These are phyloP conservation scores for Thripadectes ignobilis DNA, from an alignment of 2,797 vertebrate genomes.

Conservation along the genomic window DNA sequence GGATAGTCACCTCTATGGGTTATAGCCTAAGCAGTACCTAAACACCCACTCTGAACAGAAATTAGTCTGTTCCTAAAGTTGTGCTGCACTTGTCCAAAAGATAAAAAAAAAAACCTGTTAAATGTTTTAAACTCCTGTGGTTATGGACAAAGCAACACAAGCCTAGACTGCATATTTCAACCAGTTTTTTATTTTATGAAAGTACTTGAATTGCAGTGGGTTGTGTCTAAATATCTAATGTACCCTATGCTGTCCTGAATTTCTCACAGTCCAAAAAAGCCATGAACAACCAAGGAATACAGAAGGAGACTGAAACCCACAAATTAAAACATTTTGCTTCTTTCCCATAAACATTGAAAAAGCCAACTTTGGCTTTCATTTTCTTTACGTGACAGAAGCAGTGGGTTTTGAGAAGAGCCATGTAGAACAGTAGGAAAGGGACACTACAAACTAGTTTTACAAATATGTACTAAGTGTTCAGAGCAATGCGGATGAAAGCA, in stretches of 20 bases:
- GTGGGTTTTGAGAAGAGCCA: not conserved
- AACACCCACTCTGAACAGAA: not conserved
- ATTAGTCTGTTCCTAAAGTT: not conserved
- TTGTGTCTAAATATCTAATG: not conserved
- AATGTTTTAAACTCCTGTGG: not conserved
- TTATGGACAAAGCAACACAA: not conserved
- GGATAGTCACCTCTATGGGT: not conserved
- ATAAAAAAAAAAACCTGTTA: rapidly evolving
- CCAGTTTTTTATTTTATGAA: not conserved
- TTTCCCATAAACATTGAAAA: not conserved
- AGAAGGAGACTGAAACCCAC: not conserved
- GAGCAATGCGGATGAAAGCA: not conserved
- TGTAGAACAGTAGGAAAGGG: not conserved
- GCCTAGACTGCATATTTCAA: not conserved
- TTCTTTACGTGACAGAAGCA: not conserved
- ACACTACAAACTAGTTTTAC: not conserved
- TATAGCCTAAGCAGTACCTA: not conserved
- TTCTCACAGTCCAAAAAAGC: not conserved
- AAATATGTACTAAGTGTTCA: not conserved
- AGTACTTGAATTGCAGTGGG: not conserved
- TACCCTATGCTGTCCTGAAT: not conserved
- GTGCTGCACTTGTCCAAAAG: not conserved
- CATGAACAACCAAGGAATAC: not conserved
- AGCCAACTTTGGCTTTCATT: not conserved
- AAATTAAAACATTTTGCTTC: not conserved